These are phyloP conservation scores for Acrossocheilus wenchowensis DNA, from an alignment of 2,797 vertebrate genomes.

Conservation along the genomic window DNA sequence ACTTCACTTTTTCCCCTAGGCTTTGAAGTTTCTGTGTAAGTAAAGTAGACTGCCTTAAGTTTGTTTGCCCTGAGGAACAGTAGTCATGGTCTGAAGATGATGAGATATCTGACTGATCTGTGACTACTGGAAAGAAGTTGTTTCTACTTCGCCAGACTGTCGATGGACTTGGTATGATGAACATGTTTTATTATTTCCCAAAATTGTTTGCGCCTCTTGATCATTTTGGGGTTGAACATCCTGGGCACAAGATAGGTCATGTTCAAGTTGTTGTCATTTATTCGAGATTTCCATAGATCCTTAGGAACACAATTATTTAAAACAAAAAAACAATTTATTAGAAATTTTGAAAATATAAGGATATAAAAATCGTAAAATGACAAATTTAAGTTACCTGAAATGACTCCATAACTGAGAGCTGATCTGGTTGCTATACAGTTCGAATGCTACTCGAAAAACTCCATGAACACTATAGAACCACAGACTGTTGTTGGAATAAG, in stretches of 20 bases:
- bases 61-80: slow-evolving; percentile 63
- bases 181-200: slow-evolving; percentile 10
- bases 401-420: slow-evolving; percentile 80
- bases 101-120: slow-evolving; percentile 44
- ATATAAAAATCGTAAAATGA: background rate
- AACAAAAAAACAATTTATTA: background rate
- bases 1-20: slow-evolving; percentile 66
- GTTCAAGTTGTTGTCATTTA: slow-evolving; percentile 75
- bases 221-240: slow-evolving; percentile 48
- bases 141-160: background rate
- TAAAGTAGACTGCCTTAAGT: slow-evolving; percentile 23
- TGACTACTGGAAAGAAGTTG: background rate
- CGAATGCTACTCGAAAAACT: slow-evolving; percentile 84
- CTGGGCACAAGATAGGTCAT: slow-evolving; percentile 70
- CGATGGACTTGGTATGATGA: background rate
- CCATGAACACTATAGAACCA: slow-evolving; percentile 88
- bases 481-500: slow-evolving; percentile 75
- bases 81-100: slow-evolving; percentile 79
- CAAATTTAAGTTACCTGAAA: slow-evolving; percentile 75
- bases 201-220: slow-evolving; percentile 31
- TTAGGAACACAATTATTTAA: slow-evolving; percentile 49
- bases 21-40: slow-evolving; percentile 67
- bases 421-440: slow-evolving; percentile 80
- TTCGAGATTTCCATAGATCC: slow-evolving; percentile 83
- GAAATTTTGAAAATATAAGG: background rate